A percentile compares a stretch with the other conserved stretches of the same genome.
Conservation (phyloP, 2,888 invertebrate genomes). For the Rhogogaster chlorosoma region DNA sequence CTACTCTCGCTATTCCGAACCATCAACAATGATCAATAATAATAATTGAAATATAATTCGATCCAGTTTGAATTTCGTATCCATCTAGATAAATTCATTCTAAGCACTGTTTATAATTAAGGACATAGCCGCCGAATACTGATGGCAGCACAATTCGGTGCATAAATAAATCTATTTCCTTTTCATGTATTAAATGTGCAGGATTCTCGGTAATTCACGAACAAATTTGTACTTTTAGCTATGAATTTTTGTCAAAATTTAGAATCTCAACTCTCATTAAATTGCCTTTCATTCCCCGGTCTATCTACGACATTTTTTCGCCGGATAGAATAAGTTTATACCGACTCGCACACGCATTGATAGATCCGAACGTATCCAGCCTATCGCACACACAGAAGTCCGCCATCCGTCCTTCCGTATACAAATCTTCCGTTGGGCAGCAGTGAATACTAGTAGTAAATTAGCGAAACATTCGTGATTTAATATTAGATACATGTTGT, state of each 20-base stretch:
- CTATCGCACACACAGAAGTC: background rate
- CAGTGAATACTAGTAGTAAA: background rate
- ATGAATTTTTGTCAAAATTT: background rate
- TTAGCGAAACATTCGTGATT: background rate
- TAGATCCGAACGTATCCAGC: background rate
- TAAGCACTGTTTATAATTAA: background rate
- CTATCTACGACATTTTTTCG: background rate
- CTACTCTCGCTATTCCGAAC: background rate
- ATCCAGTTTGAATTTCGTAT: background rate
- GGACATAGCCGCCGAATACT: constrained; percentile 15
- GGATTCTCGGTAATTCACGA: background rate
- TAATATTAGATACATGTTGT: constrained; percentile 7
- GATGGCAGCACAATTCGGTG: background rate
- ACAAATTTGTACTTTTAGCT: background rate
- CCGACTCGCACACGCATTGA: background rate
- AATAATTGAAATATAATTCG: background rate
- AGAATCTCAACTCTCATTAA: background rate
- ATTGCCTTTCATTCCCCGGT: background rate
- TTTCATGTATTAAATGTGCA: background rate
- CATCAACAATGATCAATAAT: background rate
- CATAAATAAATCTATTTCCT: background rate
- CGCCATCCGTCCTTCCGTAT: background rate
- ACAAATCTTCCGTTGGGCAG: background rate
- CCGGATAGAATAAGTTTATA: background rate
- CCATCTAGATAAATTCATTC: background rate